Conservation (phyloP, 1,140 invertebrate genomes). For the Aphis gossypii region DNA sequence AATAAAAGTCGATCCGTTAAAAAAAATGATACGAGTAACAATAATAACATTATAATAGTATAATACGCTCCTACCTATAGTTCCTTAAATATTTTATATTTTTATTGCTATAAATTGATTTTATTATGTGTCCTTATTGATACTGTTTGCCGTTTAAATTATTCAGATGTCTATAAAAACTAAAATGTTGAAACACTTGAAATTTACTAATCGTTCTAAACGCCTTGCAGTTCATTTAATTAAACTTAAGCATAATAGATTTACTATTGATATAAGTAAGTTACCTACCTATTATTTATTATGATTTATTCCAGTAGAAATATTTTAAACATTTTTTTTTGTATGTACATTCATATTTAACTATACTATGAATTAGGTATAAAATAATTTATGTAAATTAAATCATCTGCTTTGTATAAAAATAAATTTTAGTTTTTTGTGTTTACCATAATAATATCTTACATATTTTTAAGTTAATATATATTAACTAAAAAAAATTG, state of each 20-base stretch:
- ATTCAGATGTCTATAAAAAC: neutral
- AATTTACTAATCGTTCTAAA: neutral
- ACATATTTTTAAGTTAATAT: neutral
- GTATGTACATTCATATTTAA: neutral
- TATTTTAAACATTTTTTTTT: neutral
- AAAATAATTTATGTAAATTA: neutral
- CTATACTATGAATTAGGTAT: neutral
- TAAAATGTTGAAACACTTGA: neutral
- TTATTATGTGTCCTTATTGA: conserved; percentile 26
- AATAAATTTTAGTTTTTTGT: neutral
- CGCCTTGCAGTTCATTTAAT: neutral
- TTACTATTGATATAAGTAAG: neutral
- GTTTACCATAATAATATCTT: neutral
- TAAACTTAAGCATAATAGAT: neutral
- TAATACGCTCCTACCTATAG: neutral
- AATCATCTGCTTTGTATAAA: neutral
- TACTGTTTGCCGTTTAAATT: neutral
- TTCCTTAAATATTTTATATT: conserved; percentile 31
- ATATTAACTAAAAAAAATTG: neutral
- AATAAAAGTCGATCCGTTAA: conserved; percentile 14
- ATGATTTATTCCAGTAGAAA: neutral
- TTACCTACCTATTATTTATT: neutral
- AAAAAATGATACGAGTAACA: conserved; percentile 6
- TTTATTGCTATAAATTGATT: conserved; percentile 29
- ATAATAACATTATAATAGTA: neutral